These are phyloP conservation scores for Crambe crambe DNA, from an alignment of 37 sponge, comb jelly and placozoan species.

Conservation along the genomic window DNA sequence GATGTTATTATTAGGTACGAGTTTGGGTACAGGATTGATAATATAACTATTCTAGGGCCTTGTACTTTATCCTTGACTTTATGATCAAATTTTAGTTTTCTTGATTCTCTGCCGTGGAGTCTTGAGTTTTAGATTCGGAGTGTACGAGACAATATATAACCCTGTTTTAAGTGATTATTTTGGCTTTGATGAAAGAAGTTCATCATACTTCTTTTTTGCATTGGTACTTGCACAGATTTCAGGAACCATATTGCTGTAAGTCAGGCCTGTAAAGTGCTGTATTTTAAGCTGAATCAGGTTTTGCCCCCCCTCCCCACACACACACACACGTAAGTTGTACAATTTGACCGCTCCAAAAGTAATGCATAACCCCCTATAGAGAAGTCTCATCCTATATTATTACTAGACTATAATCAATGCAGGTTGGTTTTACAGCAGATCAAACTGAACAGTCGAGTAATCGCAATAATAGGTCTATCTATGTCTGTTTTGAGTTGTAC, in stretches of 20 bases:
- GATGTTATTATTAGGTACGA: not conserved
- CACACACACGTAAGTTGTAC: no score
- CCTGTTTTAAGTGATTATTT: slow-evolving; percentile 67
- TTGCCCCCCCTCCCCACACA: no score
- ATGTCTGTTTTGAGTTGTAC: slow-evolving; percentile 9
- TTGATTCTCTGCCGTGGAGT: slow-evolving; percentile 22
- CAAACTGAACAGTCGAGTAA: slow-evolving; percentile 7
- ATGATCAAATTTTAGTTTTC: slow-evolving; percentile 4
- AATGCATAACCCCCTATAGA: no score
- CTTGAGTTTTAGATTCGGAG: slow-evolving; percentile 38
- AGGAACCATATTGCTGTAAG: slow-evolving; percentile 33
- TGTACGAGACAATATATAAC: slow-evolving; percentile 63
- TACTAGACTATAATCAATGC: no score
- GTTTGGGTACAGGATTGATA: not conserved
- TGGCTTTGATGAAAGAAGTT: slow-evolving; percentile 49
- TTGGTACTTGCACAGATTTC: slow-evolving; percentile 2
- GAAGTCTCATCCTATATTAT: no score
- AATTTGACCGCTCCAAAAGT: no score
- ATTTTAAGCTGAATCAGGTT: not conserved
- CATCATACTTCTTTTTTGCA: slow-evolving; percentile 41
- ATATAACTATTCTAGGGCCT: no score
- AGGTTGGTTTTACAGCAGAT: slow-evolving; percentile 24
- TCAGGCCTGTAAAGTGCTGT: not conserved
- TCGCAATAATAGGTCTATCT: slow-evolving; percentile 26
- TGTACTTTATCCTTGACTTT: slow-evolving; percentile 30